Conservation (phyloP, 2,113 vertebrate species). For the Pyrgilauda ruficollis region DNA sequence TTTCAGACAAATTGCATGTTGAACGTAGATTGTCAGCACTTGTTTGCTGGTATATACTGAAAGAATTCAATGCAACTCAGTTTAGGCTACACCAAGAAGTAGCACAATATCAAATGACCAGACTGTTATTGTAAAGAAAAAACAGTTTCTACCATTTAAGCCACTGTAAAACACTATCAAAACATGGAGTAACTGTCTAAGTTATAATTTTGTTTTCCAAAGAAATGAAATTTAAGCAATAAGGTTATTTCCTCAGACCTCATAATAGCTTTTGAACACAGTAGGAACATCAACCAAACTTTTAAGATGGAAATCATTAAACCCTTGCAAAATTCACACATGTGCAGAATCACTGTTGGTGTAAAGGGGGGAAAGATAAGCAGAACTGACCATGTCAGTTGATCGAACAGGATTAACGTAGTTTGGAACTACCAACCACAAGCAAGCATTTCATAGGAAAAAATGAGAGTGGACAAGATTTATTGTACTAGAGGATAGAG, state of each 20-base stretch:
- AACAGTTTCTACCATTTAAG: neutral
- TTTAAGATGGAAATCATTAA: neutral
- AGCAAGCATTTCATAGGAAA: neutral
- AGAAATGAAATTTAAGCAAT: neutral
- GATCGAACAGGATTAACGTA: neutral
- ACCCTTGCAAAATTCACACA: neutral
- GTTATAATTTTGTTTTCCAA: neutral
- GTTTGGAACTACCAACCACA: neutral
- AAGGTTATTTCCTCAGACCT: neutral
- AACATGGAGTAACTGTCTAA: neutral
- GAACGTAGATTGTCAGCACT: neutral
- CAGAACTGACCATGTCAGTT: neutral
- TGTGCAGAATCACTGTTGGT: neutral
- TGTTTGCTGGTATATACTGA: neutral
- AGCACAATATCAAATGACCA: neutral
- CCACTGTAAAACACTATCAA: neutral
- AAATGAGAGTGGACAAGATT: conserved; percentile 2
- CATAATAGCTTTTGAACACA: neutral
- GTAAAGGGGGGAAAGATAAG: neutral
- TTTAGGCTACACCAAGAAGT: neutral
- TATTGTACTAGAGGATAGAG: neutral
- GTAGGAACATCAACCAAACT: neutral
- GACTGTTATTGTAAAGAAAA: neutral
- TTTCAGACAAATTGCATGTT: neutral
- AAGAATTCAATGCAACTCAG: neutral